Percentiles rank a stretch among this genome's conserved stretches.
Conservation (phyloP, 1,140 invertebrate genomes). For the Maniola jurtina region DNA sequence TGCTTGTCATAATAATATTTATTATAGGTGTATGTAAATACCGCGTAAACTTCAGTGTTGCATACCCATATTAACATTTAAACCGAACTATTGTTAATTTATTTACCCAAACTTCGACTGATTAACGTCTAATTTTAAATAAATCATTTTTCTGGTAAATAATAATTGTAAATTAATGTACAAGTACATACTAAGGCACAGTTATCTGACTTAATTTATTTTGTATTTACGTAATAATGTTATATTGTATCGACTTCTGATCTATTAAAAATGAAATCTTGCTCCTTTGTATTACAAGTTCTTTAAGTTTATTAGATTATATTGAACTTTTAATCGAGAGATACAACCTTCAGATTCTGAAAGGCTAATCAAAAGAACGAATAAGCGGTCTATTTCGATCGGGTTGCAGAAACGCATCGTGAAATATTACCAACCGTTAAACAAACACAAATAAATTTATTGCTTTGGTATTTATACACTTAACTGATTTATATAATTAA, state of each 20-base stretch:
- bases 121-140: constrained; percentile 29
- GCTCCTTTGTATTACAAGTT: background rate
- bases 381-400: no score
- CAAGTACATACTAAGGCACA: constrained; percentile 19
- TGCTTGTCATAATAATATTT: constrained; percentile 46
- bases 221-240: constrained; percentile 13
- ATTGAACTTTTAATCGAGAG: background rate
- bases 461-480: no score
- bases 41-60: constrained; percentile 45
- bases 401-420: no score
- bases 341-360: no score
- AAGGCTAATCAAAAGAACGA: no score
- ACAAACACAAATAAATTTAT: no score
- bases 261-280: background rate
- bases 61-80: constrained; percentile 32
- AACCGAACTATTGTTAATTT: constrained; percentile 38
- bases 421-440: no score
- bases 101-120: constrained; percentile 40
- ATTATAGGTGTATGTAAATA: constrained; percentile 37
- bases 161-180: background rate
- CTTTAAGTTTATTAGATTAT: background rate
- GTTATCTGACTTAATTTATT: constrained; percentile 17
- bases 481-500: no score
- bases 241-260: background rate
- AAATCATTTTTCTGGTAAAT: constrained; percentile 10